Evolutionary conservation across 2,113 vertebrate species (phyloP).

Genomic region (Cyphomyrus plagiostoma): DNA sequence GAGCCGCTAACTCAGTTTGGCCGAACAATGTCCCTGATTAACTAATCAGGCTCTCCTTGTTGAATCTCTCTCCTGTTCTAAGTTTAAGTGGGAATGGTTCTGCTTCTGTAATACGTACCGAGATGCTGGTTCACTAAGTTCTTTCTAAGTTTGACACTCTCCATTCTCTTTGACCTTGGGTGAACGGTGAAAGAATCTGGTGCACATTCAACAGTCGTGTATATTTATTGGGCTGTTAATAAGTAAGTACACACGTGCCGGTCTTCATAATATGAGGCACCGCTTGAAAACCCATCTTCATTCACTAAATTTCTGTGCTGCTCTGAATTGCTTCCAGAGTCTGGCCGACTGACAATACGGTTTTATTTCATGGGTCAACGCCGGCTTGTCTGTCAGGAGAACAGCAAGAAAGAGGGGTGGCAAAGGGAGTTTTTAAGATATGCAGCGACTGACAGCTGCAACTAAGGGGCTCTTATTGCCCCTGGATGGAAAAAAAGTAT

Average conservation of each 20-base stretch:
- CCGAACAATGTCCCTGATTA: constrained; percentile 5
- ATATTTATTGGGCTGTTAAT: not conserved
- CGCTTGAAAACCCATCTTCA: not conserved
- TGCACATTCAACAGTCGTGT: not conserved
- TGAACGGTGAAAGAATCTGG: not conserved
- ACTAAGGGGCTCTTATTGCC: not conserved
- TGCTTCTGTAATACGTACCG: not conserved
- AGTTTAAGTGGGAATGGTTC: not conserved
- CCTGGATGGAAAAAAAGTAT: not conserved
- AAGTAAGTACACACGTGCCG: not conserved
- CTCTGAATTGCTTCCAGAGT: too few species aligned
- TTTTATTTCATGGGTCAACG: not conserved
- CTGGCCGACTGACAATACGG: not conserved
- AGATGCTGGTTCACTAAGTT: not conserved
- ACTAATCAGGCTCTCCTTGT: not conserved
- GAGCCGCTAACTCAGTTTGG: not conserved
- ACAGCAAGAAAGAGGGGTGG: not conserved
- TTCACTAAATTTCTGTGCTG: not conserved
- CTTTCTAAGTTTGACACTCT: not conserved
- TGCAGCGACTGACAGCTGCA: constrained; percentile 13
- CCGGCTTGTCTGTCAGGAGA: constrained; percentile 1
- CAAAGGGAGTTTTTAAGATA: not conserved
- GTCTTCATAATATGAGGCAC: not conserved
- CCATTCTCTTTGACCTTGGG: not conserved
- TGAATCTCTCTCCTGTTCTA: not conserved